These are phyloP conservation scores for Isotomurus palustris DNA, from an alignment of 2,888 invertebrate genomes.

Conservation along the genomic window DNA sequence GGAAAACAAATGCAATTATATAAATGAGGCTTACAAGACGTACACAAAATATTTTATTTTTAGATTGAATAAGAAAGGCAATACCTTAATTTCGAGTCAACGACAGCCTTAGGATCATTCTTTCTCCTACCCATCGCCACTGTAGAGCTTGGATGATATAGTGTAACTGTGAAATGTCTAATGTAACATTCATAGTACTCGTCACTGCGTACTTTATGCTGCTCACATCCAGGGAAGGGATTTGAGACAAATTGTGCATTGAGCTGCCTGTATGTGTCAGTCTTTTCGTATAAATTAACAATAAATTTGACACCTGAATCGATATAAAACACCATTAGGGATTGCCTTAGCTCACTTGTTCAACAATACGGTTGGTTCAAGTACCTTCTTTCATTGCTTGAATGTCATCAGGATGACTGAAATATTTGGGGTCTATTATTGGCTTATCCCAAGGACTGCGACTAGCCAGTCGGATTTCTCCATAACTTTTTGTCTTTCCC, in stretches of 20 bases:
- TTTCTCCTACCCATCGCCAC: constrained; percentile 31
- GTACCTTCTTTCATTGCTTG: constrained; percentile 28
- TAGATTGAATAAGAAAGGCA: too few species aligned
- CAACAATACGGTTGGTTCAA: neutral
- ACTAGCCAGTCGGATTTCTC: constrained; percentile 29
- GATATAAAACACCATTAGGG: neutral
- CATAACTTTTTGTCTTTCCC: constrained; percentile 30
- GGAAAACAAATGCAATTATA: neutral
- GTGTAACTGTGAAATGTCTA: constrained; percentile 30
- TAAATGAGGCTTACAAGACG: too few species aligned
- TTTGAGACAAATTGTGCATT: constrained; percentile 25
- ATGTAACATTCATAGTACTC: constrained; percentile 40
- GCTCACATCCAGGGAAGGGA: constrained; percentile 35
- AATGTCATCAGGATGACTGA: constrained; percentile 36
- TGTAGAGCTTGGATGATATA: constrained; percentile 37
- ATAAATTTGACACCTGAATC: constrained; percentile 31
- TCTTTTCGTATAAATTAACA: constrained; percentile 33
- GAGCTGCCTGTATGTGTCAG: constrained; percentile 24
- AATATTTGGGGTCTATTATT: constrained; percentile 37
- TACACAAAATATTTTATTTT: too few species aligned
- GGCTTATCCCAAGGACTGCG: constrained; percentile 28
- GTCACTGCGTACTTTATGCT: constrained; percentile 24
- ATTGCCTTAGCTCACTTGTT: neutral
- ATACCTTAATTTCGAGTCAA: constrained; percentile 39
- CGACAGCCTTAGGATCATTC: constrained; percentile 27